A percentile compares a stretch with the other conserved stretches of the same genome.
phyloP scores from a whole-genome alignment of 1,140 invertebrate genomes.

The Cyclargus thomasi region DNA sequence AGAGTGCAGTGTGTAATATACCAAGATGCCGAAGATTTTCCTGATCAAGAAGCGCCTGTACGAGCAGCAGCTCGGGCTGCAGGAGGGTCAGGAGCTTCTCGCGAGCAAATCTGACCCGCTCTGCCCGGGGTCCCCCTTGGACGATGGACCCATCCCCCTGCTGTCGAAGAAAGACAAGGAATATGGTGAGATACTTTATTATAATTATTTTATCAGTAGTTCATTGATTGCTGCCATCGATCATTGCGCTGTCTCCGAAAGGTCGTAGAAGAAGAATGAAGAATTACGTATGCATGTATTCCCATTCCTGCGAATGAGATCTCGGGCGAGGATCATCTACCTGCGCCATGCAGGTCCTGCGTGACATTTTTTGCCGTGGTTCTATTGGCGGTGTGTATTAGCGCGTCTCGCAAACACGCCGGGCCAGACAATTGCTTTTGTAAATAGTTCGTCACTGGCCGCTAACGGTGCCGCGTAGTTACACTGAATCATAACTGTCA shows the following conservation, averaged over 20 bases:
- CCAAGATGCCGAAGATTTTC: constrained; percentile 92
- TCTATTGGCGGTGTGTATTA: constrained; percentile 23
- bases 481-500: constrained; percentile 28
- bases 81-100: constrained; percentile 84
- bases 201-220: background rate
- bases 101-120: constrained; percentile 73
- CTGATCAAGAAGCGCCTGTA: constrained; percentile 90
- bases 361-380: constrained; percentile 45
- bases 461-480: constrained; percentile 61
- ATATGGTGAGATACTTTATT: constrained; percentile 33
- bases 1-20: constrained; percentile 57
- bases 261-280: background rate
- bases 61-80: constrained; percentile 88
- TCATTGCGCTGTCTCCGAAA: background rate
- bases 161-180: constrained; percentile 77
- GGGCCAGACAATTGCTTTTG: constrained; percentile 21
- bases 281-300: background rate
- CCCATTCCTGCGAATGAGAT: background rate
- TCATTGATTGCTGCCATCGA: background rate
- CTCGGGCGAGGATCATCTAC: constrained; percentile 47
- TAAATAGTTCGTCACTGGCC: constrained; percentile 33
- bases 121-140: constrained; percentile 69
- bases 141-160: constrained; percentile 76
- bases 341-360: constrained; percentile 57
- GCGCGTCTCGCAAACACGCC: constrained; percentile 27